A percentile compares a stretch with the other conserved stretches of the same genome.
Evolutionary conservation across 2,113 vertebrate genomes (phyloP).

Genomic region (Atractosteus spatula): DNA sequence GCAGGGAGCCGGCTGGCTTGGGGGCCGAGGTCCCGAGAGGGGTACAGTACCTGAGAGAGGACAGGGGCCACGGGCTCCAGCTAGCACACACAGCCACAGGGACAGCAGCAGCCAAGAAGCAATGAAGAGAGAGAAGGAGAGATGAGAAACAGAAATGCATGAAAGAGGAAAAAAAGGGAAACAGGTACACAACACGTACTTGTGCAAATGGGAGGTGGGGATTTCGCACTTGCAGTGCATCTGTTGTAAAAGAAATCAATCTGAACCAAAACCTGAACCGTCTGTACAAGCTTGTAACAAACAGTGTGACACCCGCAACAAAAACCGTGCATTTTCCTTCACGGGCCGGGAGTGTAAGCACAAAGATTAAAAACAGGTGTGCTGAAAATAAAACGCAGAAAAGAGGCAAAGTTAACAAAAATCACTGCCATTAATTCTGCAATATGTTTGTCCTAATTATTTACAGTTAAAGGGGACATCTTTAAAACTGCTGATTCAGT

Average conservation of each 20-base stretch:
- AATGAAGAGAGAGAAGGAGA: slow-evolving; percentile 53
- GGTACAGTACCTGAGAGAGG: slow-evolving; percentile 76
- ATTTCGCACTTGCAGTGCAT: neutral
- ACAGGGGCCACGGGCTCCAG: slow-evolving; percentile 72
- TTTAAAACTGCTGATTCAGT: too few relatives aligned
- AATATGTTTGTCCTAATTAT: too few relatives aligned
- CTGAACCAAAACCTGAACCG: too few relatives aligned
- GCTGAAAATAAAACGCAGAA: too few relatives aligned
- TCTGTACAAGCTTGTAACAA: too few relatives aligned
- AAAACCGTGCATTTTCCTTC: too few relatives aligned
- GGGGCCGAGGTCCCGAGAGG: slow-evolving; percentile 56
- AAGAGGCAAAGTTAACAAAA: too few relatives aligned
- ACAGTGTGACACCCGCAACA: too few relatives aligned
- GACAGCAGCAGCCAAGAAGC: slow-evolving; percentile 58
- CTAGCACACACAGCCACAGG: slow-evolving; percentile 57
- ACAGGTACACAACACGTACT: neutral
- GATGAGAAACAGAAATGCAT: slow-evolving; percentile 44
- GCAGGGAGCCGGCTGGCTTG: slow-evolving; percentile 40
- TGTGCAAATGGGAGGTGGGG: slow-evolving; percentile 6
- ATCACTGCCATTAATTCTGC: too few relatives aligned
- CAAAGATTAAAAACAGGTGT: too few relatives aligned
- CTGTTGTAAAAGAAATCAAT: neutral
- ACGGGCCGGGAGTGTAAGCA: too few relatives aligned
- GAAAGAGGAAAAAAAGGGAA: neutral
- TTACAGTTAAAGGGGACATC: too few relatives aligned